Conservation (phyloP, 2,113 vertebrate genomes). For the Channa argus region DNA sequence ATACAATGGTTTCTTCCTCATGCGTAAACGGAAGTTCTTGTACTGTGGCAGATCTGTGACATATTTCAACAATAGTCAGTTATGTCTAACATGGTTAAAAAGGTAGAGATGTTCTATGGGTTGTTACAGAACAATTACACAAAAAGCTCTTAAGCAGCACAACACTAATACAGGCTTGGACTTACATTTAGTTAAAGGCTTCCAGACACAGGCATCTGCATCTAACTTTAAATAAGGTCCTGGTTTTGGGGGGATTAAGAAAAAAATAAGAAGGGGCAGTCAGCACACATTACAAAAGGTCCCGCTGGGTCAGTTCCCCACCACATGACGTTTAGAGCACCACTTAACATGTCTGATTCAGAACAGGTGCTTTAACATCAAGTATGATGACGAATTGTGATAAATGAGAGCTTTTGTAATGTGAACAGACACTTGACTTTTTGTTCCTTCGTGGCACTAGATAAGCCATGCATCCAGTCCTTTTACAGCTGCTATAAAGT, state of each 20-base stretch:
- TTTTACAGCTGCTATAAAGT: constrained; percentile 36
- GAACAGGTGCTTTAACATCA: constrained; percentile 53
- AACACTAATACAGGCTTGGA: constrained; percentile 12
- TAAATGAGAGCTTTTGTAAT: constrained; percentile 45
- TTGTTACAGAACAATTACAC: not conserved
- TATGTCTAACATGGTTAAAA: not conserved
- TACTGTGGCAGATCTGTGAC: not conserved
- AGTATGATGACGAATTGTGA: constrained; percentile 52
- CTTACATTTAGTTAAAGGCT: constrained; percentile 45
- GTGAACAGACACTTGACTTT: constrained; percentile 37
- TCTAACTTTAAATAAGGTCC: constrained; percentile 56
- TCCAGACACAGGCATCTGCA: constrained; percentile 8
- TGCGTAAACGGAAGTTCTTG: not conserved
- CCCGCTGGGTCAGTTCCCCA: constrained; percentile 54
- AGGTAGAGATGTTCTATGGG: not conserved
- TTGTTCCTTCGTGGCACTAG: constrained; percentile 20
- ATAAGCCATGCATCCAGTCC: constrained; percentile 18
- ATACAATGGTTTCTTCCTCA: not conserved
- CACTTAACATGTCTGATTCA: constrained; percentile 61
- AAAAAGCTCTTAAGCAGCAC: constrained; percentile 20
- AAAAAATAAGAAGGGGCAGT: constrained; percentile 52
- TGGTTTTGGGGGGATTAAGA: constrained; percentile 43
- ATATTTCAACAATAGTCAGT: not conserved
- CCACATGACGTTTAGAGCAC: constrained; percentile 49
- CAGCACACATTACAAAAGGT: constrained; percentile 50